Percentiles rank a stretch among this genome's conserved stretches.
phyloP scores from a whole-genome alignment of 2,797 vertebrate species.

The Petrocephalus sullivani region DNA sequence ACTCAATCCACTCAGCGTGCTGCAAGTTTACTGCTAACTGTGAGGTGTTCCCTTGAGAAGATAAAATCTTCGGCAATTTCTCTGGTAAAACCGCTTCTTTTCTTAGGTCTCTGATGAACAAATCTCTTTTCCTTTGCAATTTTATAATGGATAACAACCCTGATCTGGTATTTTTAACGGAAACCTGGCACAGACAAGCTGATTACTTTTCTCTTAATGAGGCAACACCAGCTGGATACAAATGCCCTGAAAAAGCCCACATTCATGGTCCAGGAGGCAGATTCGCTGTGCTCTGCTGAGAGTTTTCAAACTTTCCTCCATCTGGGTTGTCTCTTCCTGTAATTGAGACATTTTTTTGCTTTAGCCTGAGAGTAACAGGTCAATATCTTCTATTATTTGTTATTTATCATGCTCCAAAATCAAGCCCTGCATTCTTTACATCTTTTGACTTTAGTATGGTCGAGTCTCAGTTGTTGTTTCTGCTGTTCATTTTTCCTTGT shows the following conservation, averaged over 20 bases:
- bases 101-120: background rate
- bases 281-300: background rate
- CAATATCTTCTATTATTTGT: background rate
- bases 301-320: constrained; percentile 2
- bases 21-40: background rate
- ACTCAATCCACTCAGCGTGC: background rate
- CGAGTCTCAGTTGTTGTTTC: too few species aligned
- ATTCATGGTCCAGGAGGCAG: constrained; percentile 2
- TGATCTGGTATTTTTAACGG: constrained; percentile 8
- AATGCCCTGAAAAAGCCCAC: background rate
- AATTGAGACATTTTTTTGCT: background rate
- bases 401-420: background rate
- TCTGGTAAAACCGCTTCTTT: background rate
- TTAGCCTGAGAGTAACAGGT: background rate
- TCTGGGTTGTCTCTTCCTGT: background rate
- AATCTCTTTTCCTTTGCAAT: constrained; percentile 5
- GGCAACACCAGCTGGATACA: constrained; percentile 5
- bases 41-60: background rate
- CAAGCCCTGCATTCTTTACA: background rate
- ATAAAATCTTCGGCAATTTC: constrained; percentile 7
- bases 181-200: constrained; percentile 9
- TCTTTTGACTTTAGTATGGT: background rate
- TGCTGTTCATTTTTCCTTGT: too few species aligned
- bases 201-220: constrained; percentile 8
- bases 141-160: constrained; percentile 10